phyloP scores from a whole-genome alignment of 2,888 invertebrate species.

The Xanthia togata region DNA sequence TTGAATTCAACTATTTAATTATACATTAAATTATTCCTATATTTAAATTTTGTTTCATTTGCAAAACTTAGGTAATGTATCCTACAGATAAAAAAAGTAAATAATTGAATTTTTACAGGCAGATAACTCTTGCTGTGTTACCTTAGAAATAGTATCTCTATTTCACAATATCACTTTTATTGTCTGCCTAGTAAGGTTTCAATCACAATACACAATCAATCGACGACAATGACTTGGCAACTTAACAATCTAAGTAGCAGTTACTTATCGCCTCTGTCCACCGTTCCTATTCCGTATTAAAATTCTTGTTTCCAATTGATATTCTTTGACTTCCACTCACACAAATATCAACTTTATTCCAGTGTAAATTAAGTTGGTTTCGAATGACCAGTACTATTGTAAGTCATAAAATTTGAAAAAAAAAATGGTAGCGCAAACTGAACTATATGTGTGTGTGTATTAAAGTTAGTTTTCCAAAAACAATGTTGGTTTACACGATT shows the following conservation, averaged over 20 bases:
- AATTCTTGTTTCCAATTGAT: not conserved
- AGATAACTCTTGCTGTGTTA: not conserved
- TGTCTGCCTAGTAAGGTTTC: not conserved
- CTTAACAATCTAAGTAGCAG: not conserved
- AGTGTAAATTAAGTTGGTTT: not conserved
- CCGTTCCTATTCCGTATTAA: not conserved
- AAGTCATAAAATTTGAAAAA: not conserved
- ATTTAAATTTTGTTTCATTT: slow-evolving; percentile 32
- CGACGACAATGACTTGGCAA: not conserved
- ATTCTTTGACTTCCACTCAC: not conserved
- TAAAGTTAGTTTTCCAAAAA: not conserved
- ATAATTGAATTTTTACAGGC: not conserved
- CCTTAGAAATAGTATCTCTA: not conserved
- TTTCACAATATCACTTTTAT: not conserved
- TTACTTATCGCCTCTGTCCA: not conserved
- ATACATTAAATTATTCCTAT: slow-evolving; percentile 20
- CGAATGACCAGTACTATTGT: not conserved
- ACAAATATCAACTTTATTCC: not conserved
- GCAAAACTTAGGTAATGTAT: not conserved
- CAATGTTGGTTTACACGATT: not conserved
- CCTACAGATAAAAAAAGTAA: not conserved
- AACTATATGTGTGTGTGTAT: not conserved
- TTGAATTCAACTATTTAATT: slow-evolving; percentile 31
- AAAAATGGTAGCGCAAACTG: not conserved
- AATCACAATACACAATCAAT: not conserved